phyloP scores from a whole-genome alignment of 2,888 invertebrate genomes.

The Globia sparganii region DNA sequence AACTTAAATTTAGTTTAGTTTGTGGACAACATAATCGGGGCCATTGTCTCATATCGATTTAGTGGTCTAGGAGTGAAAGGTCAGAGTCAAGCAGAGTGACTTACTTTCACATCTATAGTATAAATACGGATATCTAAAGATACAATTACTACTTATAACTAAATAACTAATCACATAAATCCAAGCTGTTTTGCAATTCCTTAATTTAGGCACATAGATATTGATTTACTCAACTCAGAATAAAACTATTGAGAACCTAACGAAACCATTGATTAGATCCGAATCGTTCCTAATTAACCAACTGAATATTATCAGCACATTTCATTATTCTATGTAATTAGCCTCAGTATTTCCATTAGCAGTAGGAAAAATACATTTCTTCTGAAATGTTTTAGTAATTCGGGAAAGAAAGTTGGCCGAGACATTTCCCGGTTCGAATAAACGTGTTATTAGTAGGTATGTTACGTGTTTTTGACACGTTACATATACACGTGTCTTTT shows the following conservation, averaged over 20 bases:
- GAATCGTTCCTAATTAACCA: neutral
- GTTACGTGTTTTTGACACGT: constrained; percentile 26
- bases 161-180: neutral
- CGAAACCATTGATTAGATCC: neutral
- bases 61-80: neutral
- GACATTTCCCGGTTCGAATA: constrained; percentile 26
- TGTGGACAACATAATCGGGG: too few species aligned
- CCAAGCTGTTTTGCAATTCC: neutral
- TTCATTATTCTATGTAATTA: constrained; percentile 25
- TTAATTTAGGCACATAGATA: too few species aligned
- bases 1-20: too few species aligned
- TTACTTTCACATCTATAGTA: neutral
- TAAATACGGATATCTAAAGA: neutral
- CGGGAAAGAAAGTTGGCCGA: constrained; percentile 1
- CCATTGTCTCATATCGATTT: neutral
- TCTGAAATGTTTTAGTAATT: constrained; percentile 10
- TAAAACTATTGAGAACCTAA: neutral
- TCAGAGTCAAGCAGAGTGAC: neutral
- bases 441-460: constrained; percentile 26
- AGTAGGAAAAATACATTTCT: constrained; percentile 20
- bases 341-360: constrained; percentile 11
- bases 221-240: neutral
- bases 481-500: constrained; percentile 21
- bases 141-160: neutral
- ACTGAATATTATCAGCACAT: constrained; percentile 5